Conservation (phyloP, 2,888 invertebrate genomes). For the Elegia similella region DNA sequence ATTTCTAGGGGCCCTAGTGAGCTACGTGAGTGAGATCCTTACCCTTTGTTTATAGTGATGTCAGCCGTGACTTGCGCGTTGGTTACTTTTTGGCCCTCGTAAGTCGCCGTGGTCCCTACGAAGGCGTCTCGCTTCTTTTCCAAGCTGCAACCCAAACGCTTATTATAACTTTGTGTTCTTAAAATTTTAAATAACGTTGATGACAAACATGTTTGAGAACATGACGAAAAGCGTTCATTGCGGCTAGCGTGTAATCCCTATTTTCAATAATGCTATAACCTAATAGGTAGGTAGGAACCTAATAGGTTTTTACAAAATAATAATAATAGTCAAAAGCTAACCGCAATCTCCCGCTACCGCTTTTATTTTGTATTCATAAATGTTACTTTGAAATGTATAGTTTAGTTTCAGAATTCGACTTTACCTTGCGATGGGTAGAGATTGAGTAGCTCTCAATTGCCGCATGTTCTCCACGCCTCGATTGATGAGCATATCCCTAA, state of each 20-base stretch:
- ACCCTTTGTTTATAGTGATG: conserved; percentile 11
- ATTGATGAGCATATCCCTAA: conserved; percentile 50
- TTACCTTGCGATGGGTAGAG: conserved; percentile 63
- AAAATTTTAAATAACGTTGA: no score
- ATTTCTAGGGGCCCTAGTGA: no score
- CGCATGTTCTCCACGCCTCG: conserved; percentile 68
- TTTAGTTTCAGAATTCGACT: background rate
- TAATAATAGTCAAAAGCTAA: no score
- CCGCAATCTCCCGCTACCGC: no score
- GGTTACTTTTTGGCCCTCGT: conserved; percentile 18
- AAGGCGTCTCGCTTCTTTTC: conserved; percentile 27
- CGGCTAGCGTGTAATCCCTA: no score
- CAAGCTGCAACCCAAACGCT: conserved; percentile 25
- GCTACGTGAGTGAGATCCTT: background rate
- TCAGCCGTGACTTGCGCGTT: conserved; percentile 7
- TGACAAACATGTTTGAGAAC: no score
- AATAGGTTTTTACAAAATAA: no score
- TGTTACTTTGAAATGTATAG: no score
- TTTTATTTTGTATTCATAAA: no score
- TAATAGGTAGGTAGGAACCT: no score
- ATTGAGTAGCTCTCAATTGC: conserved; percentile 70
- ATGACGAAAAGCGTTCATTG: no score
- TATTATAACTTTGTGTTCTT: background rate
- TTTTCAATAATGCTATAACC: no score
- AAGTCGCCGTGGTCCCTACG: background rate